Conservation (phyloP, 2,888 invertebrate genomes). For the Lagria hirta region DNA sequence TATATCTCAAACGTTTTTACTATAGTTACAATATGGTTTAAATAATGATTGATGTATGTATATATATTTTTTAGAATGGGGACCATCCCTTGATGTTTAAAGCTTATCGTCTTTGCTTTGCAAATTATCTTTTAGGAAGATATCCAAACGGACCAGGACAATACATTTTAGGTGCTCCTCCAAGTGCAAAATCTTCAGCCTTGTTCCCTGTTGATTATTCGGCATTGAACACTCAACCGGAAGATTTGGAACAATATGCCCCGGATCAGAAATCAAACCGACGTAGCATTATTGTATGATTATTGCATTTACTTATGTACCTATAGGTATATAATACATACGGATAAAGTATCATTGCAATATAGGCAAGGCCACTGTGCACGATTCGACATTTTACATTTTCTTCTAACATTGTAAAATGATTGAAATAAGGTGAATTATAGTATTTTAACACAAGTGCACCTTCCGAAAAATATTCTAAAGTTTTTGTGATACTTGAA, state of each 20-base stretch:
- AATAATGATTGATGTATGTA: constrained; percentile 5
- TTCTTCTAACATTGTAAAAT: constrained; percentile 20
- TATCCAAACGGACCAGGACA: constrained; percentile 77
- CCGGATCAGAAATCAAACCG: constrained; percentile 69
- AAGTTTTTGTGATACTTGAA: constrained; percentile 51
- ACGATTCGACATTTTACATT: constrained; percentile 24
- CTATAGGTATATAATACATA: background rate
- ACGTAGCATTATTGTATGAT: constrained; percentile 68
- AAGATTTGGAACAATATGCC: constrained; percentile 69
- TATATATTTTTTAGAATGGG: constrained; percentile 62
- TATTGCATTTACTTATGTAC: constrained; percentile 9
- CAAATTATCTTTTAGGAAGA: constrained; percentile 73
- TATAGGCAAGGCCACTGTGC: constrained; percentile 27
- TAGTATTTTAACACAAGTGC: constrained; percentile 48
- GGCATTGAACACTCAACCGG: constrained; percentile 70
- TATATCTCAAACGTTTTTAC: too few relatives aligned
- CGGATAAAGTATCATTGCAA: constrained; percentile 16
- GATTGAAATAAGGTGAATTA: constrained; percentile 13
- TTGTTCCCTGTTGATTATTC: constrained; percentile 77
- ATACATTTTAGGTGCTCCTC: constrained; percentile 68
- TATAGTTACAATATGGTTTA: too few relatives aligned
- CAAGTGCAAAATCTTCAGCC: constrained; percentile 58
- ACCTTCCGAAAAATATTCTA: constrained; percentile 52
- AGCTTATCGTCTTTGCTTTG: constrained; percentile 71
- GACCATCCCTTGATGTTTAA: constrained; percentile 67